Base-by-base conservation (phyloP, 2,888 invertebrate genomes). In the Pedicia rivosa region DNA sequence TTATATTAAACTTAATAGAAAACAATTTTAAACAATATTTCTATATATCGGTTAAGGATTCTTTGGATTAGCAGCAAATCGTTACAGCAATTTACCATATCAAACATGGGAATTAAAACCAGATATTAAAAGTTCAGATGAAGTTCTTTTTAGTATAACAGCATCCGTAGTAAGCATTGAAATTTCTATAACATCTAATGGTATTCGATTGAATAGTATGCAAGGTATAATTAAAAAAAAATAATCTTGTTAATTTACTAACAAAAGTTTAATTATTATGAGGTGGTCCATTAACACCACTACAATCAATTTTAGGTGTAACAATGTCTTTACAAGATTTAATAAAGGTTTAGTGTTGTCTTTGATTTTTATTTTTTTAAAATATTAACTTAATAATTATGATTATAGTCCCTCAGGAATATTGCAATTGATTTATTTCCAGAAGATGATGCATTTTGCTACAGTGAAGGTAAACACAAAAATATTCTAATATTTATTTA, bases 61-160 rank as follows among this genome's bases (percentile, higher is more conserved):
- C 1, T 76, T 79, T 42, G 86, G 78, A 0, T 67, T 88, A 41
- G 84, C 81, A 0, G 65, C 74, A 0, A 68, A 75, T 40, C 70
- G 74, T 36, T 86, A 80, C 56, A 70, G 75, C 39, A 87, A 87
- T 54, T 62, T 87, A 50, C 88, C 88, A 0, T 87, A 74, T 53
- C 88, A 88, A 55, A 78, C 78, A 1, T 88, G 87, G 83, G 87
- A 88, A 47, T 50, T 87, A 6, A 74, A 72, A 44, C 84, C 86
- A 0, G 72, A 76, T 49, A 60, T 66, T 1, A 61, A 66, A 40
- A 54, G 56, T 39, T 44, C 53, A 9, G 56, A 59, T 35, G 57
- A 52, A 1, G 55, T 61, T 24, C 49, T 63, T 4, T 60, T 70
- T 29, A 65, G 59, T 40, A 56, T 72, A 22, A 68, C 70, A 5